Evolutionary conservation across 2,113 vertebrate species (phyloP).

Genomic region (Alligator sinensis): DNA sequence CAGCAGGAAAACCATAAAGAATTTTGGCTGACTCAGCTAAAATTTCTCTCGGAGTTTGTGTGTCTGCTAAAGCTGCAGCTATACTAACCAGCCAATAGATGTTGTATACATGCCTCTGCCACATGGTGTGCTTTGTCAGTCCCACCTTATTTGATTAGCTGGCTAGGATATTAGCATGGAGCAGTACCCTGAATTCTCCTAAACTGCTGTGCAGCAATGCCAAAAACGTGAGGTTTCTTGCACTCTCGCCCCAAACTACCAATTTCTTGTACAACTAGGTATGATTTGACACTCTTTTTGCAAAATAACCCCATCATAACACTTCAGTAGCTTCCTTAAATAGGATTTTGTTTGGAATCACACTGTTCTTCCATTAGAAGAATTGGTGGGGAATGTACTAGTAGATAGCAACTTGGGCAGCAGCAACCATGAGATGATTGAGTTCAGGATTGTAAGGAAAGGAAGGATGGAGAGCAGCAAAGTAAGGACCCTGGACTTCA

Average conservation of each 20-base stretch:
- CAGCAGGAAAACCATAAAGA: not conserved
- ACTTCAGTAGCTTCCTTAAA: not conserved
- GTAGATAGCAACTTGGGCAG: too few species aligned
- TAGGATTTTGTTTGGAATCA: not conserved
- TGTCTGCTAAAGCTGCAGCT: not conserved
- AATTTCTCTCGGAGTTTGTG: not conserved
- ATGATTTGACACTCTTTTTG: not conserved
- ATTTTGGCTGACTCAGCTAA: not conserved
- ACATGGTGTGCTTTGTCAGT: not conserved
- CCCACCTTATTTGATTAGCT: not conserved
- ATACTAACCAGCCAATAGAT: not conserved
- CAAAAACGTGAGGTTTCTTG: not conserved
- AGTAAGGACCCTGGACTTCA: too few species aligned
- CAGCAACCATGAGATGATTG: too few species aligned
- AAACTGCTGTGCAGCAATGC: not conserved
- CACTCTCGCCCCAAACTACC: rapidly evolving
- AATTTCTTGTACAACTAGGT: not conserved
- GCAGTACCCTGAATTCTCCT: not conserved
- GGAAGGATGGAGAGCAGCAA: too few species aligned
- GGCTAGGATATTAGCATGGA: not conserved
- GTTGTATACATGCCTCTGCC: not conserved
- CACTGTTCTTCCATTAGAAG: not conserved
- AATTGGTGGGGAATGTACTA: too few species aligned
- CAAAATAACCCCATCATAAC: not conserved
- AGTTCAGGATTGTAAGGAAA: too few species aligned